Conservation (phyloP, 2,113 vertebrate species). For the Gavia stellata region DNA sequence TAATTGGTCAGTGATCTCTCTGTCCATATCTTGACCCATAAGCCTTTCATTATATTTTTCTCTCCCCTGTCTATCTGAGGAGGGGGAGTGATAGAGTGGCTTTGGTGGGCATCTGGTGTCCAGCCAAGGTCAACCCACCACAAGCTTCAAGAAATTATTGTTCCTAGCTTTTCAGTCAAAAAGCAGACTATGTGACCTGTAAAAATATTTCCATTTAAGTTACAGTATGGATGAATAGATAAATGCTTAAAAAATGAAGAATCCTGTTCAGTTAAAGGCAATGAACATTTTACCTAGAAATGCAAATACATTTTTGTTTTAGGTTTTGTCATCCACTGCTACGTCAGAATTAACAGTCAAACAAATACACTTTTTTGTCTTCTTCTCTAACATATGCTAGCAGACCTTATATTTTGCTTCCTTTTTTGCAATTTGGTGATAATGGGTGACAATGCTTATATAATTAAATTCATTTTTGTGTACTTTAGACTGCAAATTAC, state of each 20-base stretch:
- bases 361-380: neutral
- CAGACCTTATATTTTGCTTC: neutral
- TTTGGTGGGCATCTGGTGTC: no score
- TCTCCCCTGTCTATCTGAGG: no score
- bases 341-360: neutral
- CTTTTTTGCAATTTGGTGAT: neutral
- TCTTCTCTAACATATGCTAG: neutral
- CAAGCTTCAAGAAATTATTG: neutral
- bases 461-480: neutral
- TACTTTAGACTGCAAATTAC: neutral
- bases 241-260: constrained; percentile 4
- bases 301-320: neutral
- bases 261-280: neutral
- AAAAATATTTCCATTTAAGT: constrained; percentile 41
- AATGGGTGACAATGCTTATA: neutral
- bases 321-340: neutral
- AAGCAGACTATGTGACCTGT: neutral
- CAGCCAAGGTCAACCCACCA: no score
- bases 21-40: no score
- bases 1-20: no score
- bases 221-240: neutral
- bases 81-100: no score
- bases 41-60: no score
- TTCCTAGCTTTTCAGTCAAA: neutral
- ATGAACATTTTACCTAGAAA: neutral